Conservation (phyloP, 92 coral and sea anemone species). For the Phenganax stokvisi region DNA sequence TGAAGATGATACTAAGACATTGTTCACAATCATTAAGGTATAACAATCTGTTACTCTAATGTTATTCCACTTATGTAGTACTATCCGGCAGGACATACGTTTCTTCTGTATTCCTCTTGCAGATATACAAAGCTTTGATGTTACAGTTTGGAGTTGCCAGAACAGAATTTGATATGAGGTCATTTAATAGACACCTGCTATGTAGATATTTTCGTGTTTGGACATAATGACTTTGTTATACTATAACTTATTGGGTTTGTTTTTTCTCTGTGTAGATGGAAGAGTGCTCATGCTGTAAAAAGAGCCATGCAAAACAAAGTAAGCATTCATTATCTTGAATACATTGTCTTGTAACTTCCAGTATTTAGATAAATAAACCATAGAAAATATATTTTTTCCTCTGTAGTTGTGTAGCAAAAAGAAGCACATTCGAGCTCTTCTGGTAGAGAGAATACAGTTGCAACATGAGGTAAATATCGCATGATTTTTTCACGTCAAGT, state of each 20-base stretch:
- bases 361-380: not conserved
- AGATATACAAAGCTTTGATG: conserved; percentile 80
- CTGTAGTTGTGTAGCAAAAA: conserved; percentile 67
- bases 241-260: too few species aligned
- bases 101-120: not conserved
- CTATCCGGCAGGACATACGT: not conserved
- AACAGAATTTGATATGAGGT: conserved; percentile 83
- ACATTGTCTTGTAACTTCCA: too few species aligned
- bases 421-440: conserved; percentile 86
- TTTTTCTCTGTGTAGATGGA: conserved; percentile 54
- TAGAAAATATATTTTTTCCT: not conserved
- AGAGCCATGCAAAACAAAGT: conserved; percentile 91
- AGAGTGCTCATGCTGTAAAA: conserved; percentile 86
- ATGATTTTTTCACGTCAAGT: not conserved
- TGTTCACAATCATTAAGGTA: conserved; percentile 76
- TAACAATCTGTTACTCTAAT: not conserved
- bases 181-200: not conserved
- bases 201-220: not conserved
- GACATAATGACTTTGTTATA: too few species aligned
- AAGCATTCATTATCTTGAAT: not conserved
- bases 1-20: conserved; percentile 87
- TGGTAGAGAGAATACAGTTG: conserved; percentile 87
- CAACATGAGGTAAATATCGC: conserved; percentile 77
- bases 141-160: conserved; percentile 79
- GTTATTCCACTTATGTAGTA: not conserved